Conservation (phyloP, 2,888 invertebrate species). For the Cyclophora punctaria region DNA sequence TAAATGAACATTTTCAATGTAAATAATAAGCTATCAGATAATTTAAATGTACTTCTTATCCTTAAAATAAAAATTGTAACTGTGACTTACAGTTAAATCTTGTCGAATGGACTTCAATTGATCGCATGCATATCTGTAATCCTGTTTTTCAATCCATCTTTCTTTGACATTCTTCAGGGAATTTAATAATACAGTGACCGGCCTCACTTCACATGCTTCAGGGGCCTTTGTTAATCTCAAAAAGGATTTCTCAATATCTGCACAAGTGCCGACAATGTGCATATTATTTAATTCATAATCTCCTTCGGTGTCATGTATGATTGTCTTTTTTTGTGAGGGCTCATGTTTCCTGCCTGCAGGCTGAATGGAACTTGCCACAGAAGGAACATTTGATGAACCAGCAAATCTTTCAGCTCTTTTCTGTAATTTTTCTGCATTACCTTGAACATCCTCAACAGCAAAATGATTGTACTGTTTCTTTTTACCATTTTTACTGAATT, state of each 20-base stretch:
- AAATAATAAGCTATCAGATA: background rate
- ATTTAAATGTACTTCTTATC: background rate
- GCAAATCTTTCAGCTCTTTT: slow-evolving; percentile 94
- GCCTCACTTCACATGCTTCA: slow-evolving; percentile 92
- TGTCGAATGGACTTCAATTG: slow-evolving; percentile 99
- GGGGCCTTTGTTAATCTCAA: slow-evolving; percentile 97
- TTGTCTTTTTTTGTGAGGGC: slow-evolving; percentile 40
- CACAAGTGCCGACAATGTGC: slow-evolving; percentile 95
- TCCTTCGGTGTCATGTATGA: slow-evolving; percentile 77
- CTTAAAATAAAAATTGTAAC: background rate
- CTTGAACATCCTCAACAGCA: slow-evolving; percentile 79
- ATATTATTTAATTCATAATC: slow-evolving; percentile 90
- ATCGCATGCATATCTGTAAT: slow-evolving; percentile 98
- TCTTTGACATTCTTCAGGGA: slow-evolving; percentile 93
- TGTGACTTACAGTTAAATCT: slow-evolving; percentile 91
- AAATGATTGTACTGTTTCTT: slow-evolving; percentile 81
- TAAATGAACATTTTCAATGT: slow-evolving; percentile 16
- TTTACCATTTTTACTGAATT: slow-evolving; percentile 69
- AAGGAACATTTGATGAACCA: slow-evolving; percentile 57
- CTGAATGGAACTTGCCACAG: slow-evolving; percentile 65
- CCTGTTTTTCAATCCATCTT: slow-evolving; percentile 91
- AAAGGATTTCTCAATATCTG: slow-evolving; percentile 96
- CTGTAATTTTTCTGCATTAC: slow-evolving; percentile 85
- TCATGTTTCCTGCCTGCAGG: slow-evolving; percentile 44
- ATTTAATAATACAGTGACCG: slow-evolving; percentile 87